Evolutionary conservation across 2,888 invertebrate genomes (phyloP).

Genomic region (Graphium colonna): DNA sequence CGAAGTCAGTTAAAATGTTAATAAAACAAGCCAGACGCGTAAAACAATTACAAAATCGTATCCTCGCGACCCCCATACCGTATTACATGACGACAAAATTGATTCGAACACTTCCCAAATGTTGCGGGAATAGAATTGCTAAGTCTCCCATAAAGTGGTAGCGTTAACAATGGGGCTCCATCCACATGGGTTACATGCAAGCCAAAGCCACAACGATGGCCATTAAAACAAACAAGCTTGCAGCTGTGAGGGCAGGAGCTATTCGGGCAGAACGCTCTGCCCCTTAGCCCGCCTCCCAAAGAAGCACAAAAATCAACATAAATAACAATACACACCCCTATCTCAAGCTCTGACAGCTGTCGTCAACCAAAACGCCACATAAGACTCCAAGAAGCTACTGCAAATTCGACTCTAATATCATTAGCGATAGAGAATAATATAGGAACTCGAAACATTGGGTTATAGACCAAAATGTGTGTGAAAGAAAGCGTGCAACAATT

Average conservation of each 20-base stretch:
- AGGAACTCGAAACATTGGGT: not conserved
- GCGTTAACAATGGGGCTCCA: slow-evolving; percentile 38
- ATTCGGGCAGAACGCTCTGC: slow-evolving; percentile 67
- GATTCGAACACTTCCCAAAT: slow-evolving; percentile 18
- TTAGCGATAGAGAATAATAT: slow-evolving; percentile 34
- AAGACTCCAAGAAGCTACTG: slow-evolving; percentile 25
- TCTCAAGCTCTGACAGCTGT: slow-evolving; percentile 62
- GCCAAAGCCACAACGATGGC: slow-evolving; percentile 57
- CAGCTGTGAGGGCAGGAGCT: slow-evolving; percentile 65
- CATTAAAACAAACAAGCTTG: slow-evolving; percentile 72
- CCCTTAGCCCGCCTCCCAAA: slow-evolving; percentile 67
- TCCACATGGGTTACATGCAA: slow-evolving; percentile 49
- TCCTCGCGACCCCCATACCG: too few species aligned
- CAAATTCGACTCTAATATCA: slow-evolving; percentile 30
- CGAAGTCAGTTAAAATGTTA: too few species aligned
- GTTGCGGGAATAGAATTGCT: slow-evolving; percentile 39
- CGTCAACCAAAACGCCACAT: slow-evolving; percentile 35
- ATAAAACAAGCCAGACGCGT: too few species aligned
- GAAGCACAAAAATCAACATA: slow-evolving; percentile 77
- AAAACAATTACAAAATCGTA: too few species aligned
- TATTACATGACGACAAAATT: too few species aligned
- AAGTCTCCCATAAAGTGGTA: slow-evolving; percentile 56
- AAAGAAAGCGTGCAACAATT: slow-evolving; percentile 75
- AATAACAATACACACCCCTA: slow-evolving; percentile 80
- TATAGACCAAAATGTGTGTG: slow-evolving; percentile 34